phyloP scores from a whole-genome alignment of 2,797 vertebrate genomes.

The Taeniopygia guttata region DNA sequence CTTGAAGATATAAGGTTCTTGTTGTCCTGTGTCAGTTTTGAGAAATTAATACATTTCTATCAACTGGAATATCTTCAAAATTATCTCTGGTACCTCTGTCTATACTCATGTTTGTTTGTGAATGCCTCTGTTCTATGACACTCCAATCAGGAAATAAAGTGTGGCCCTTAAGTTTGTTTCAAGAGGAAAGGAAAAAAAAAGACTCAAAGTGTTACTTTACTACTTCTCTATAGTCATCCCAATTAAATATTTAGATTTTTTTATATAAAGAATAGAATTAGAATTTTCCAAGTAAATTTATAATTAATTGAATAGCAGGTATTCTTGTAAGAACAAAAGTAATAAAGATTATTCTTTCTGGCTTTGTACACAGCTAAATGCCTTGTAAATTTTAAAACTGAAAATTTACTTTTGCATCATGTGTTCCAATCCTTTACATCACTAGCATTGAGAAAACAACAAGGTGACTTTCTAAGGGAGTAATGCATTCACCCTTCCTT shows the following conservation, averaged over 20 bases:
- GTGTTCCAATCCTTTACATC: neutral
- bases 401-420: neutral
- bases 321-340: neutral
- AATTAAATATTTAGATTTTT: neutral
- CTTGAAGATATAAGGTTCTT: neutral
- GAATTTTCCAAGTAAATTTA: neutral
- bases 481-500: neutral
- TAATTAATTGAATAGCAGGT: neutral
- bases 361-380: neutral
- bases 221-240: neutral
- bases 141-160: neutral
- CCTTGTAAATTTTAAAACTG: neutral
- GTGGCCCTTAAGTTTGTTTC: neutral
- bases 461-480: neutral
- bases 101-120: neutral
- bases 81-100: neutral
- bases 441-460: neutral
- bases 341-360: neutral
- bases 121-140: neutral
- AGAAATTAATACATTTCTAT: neutral
- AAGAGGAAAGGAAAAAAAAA: neutral
- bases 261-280: neutral
- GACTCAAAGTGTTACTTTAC: neutral
- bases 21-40: neutral
- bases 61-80: neutral